Percentiles rank a stretch among this genome's conserved stretches.
These are phyloP conservation scores for Nasalis larvatus DNA, from an alignment of 2,113 vertebrate species.

Conservation along the genomic window DNA sequence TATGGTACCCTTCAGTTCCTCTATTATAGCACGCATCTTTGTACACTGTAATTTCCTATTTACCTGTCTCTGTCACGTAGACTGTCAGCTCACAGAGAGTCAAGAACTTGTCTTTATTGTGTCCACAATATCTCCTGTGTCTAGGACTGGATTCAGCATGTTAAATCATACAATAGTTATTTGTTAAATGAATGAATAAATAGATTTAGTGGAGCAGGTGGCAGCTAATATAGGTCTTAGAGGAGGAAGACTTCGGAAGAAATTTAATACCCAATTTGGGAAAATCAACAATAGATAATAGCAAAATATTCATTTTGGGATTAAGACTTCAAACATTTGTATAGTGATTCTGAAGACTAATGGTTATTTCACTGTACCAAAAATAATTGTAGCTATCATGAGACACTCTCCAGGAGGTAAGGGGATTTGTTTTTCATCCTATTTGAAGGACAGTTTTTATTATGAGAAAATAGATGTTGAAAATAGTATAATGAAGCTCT, in stretches of 20 bases:
- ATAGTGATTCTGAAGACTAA: constrained; percentile 1
- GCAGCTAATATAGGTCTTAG: not conserved
- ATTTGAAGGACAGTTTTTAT: not conserved
- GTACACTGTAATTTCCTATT: not conserved
- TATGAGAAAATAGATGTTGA: not conserved
- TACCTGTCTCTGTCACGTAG: not conserved
- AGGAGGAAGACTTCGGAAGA: not conserved
- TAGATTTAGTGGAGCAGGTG: not conserved
- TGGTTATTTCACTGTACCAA: not conserved
- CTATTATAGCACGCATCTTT: not conserved
- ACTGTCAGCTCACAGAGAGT: not conserved
- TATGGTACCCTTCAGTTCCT: not conserved
- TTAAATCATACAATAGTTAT: not conserved
- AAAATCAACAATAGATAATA: not conserved
- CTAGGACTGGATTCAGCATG: not conserved
- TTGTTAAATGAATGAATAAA: not conserved
- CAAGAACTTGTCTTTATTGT: not conserved
- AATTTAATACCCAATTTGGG: not conserved
- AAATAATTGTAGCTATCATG: not conserved
- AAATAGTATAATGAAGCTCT: not conserved
- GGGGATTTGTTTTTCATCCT: not conserved
- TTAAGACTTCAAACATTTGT: not conserved
- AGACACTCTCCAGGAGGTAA: not conserved
- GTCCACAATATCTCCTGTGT: not conserved
- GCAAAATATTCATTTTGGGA: not conserved